A percentile compares a stretch with the other conserved stretches of the same genome.
phyloP scores from a whole-genome alignment of 2,888 invertebrate genomes.

The Platerodrilus igneus region DNA sequence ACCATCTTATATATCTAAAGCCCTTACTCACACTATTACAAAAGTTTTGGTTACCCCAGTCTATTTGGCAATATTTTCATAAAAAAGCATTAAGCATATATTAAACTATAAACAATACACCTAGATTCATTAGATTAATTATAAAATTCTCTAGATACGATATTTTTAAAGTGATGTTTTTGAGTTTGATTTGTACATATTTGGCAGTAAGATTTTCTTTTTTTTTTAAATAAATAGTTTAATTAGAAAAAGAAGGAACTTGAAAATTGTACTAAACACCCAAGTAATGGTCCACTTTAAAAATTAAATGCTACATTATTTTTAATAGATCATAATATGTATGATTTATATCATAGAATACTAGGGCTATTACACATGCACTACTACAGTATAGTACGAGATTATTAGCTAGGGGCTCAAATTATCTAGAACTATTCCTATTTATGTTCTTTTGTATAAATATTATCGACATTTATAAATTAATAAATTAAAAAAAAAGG shows the following conservation, averaged over 20 bases:
- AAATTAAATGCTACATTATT: slow-evolving; percentile 16
- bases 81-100: too few relatives aligned
- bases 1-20: slow-evolving; percentile 26
- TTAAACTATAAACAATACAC: not conserved
- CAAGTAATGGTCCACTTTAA: slow-evolving; percentile 18
- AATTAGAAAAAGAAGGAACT: slow-evolving; percentile 22
- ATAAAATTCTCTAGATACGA: too few relatives aligned
- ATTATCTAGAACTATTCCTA: too few relatives aligned
- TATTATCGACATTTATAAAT: too few relatives aligned
- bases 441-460: too few relatives aligned
- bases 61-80: slow-evolving; percentile 34
- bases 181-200: slow-evolving; percentile 14
- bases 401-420: too few relatives aligned
- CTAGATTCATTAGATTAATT: not conserved
- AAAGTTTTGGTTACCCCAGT: slow-evolving; percentile 41
- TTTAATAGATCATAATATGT: slow-evolving; percentile 11
- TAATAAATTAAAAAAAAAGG: too few relatives aligned
- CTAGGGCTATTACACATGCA: slow-evolving; percentile 15
- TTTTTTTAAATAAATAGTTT: slow-evolving; percentile 15
- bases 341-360: slow-evolving; percentile 9
- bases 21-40: slow-evolving; percentile 29
- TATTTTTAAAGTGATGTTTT: too few relatives aligned
- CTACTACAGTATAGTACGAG: slow-evolving; percentile 15
- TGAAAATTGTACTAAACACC: slow-evolving; percentile 22
- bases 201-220: slow-evolving; percentile 19